A percentile compares a stretch with the other conserved stretches of the same genome.
Conservation (phyloP, 2,113 vertebrate species). For the Eulemur rufifrons region DNA sequence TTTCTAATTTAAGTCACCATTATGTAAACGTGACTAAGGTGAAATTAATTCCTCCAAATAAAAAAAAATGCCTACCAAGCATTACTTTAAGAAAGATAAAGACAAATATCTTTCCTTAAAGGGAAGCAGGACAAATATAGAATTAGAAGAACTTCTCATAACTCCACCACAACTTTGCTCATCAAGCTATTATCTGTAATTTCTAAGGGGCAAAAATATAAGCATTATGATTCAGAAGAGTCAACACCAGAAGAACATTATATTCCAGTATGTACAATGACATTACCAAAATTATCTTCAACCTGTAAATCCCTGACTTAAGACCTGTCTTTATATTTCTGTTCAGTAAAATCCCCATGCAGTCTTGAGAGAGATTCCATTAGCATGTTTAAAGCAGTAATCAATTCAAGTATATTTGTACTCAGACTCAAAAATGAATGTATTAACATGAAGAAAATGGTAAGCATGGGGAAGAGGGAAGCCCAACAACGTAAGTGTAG, state of each 20-base stretch:
- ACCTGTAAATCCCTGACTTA: not conserved
- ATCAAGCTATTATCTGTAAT: not conserved
- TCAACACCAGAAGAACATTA: not conserved
- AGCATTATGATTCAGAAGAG: not conserved
- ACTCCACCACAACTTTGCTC: not conserved
- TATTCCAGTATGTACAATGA: not conserved
- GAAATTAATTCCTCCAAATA: constrained; percentile 28
- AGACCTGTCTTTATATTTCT: not conserved
- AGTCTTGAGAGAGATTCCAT: not conserved
- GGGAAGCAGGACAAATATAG: not conserved
- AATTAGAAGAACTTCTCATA: not conserved
- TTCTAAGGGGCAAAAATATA: constrained; percentile 10
- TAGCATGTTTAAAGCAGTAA: not conserved
- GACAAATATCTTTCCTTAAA: constrained; percentile 41
- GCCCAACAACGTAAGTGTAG: not conserved
- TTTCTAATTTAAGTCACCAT: constrained; percentile 45
- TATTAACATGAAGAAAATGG: not conserved
- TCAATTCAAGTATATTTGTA: not conserved
- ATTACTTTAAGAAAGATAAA: constrained; percentile 52
- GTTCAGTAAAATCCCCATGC: not conserved
- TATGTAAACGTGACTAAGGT: constrained; percentile 27
- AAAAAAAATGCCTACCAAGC: not conserved
- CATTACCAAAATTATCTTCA: not conserved
- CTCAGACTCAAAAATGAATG: not conserved
- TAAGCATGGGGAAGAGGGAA: not conserved